Evolutionary conservation across 1,140 invertebrate genomes (phyloP), one percentile per base, ranked within the genome.

Genomic region (Neotoxoptera formosana): DNA sequence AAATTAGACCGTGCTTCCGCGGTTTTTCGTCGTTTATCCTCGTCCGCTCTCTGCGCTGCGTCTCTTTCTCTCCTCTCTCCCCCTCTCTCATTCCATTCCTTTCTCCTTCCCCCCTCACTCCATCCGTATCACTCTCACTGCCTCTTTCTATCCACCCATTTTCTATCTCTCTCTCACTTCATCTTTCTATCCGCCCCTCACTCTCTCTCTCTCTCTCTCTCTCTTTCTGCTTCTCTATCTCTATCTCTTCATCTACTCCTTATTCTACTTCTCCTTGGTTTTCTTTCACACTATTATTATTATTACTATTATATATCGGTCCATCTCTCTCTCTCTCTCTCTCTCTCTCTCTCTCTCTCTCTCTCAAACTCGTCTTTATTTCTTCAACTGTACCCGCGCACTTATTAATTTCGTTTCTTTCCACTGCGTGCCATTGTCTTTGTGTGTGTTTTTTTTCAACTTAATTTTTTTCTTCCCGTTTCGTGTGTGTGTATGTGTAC

Each of bases 1-100:
- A 83, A 84, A 48, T 92, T 92, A 53, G 67, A 92, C 91, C 17
- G 53, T 60, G 87, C 87, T 53, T 89, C 87, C 87, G 87, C 48
- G 87, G 87, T 89, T 89, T 89, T 89, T 89, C 47, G n/a, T 48
- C 87, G 47, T 89, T 89, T 89, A 34, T 89, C 30, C 87, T 53
- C 48, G 8, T 23, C 8, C 87, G 8, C 48, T 34, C 47, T 34
- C 23, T 1, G 25, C 25, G 25, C 25, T 30, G 6, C 7, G 2
- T 11, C 4, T 51, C 45, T 23, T 7, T 8, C 17, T n/a, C 25
- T 11, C 45, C 45, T 4, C 20, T 36, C 30, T 2, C 30, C 21
- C 45, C 30, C 36, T 30, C 14, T 2, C 25, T 6, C 41, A 14
- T 14, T 21, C 81, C 41, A 41, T 4, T 41, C 2, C 23, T 17